phyloP scores from a whole-genome alignment of 1,140 invertebrate genomes.

The Muscidifurax raptorellus region DNA sequence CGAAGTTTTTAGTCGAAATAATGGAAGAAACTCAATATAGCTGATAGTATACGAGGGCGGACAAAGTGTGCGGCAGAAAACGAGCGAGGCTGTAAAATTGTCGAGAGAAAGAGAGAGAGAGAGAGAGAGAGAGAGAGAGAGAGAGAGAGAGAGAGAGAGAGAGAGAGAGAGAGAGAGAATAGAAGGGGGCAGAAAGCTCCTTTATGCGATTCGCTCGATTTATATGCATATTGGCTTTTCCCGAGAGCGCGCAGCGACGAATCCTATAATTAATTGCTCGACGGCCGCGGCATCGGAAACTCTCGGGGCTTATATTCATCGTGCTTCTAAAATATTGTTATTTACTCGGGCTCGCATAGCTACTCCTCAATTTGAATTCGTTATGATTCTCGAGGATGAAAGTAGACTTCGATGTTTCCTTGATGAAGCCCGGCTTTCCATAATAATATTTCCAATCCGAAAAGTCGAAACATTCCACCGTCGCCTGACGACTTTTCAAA shows the following conservation, averaged over 20 bases:
- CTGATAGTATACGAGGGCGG: neutral
- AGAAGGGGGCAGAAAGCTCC: constrained; percentile 28
- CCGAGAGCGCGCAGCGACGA: constrained; percentile 36
- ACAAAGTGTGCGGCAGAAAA: neutral
- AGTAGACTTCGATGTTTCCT: neutral
- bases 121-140: too few species aligned
- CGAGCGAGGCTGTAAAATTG: neutral
- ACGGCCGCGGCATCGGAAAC: neutral
- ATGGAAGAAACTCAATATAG: neutral
- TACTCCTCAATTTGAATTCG: constrained; percentile 33
- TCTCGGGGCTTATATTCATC: constrained; percentile 35
- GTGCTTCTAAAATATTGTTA: constrained; percentile 39
- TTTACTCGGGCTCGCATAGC: constrained; percentile 15
- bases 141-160: neutral
- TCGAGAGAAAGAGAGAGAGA: neutral
- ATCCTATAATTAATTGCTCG: constrained; percentile 51
- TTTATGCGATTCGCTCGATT: constrained; percentile 50
- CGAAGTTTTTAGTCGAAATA: neutral
- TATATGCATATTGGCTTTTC: constrained; percentile 53
- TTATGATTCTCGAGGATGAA: neutral
- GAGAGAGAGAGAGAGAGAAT: constrained; percentile 35
- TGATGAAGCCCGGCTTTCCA: too few species aligned
- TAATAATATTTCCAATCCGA: too few species aligned
- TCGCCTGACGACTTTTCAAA: too few species aligned
- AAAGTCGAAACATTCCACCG: too few species aligned